phyloP scores from a whole-genome alignment of 2,797 vertebrate genomes.

The Eidolon dupreanum region DNA sequence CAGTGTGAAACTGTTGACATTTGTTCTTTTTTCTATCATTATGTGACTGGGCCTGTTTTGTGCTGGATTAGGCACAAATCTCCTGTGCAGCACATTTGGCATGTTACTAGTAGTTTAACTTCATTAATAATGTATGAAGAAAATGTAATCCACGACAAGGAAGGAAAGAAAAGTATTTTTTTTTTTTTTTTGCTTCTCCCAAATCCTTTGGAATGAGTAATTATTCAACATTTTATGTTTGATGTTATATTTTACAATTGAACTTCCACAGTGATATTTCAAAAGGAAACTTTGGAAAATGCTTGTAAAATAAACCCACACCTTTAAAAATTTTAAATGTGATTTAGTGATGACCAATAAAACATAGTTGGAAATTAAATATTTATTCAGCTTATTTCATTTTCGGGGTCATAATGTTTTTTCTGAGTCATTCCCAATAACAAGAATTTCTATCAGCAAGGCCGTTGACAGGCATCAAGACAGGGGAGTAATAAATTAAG shows the following conservation, averaged over 20 bases:
- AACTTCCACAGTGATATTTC: constrained; percentile 47
- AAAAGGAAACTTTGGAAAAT: constrained; percentile 55
- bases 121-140: constrained; percentile 99
- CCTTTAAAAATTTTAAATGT: constrained; percentile 59
- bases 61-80: constrained; percentile 99
- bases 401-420: constrained; percentile 53
- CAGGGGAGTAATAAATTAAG: constrained; percentile 48
- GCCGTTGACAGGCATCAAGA: constrained; percentile 41
- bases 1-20: constrained; percentile 99
- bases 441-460: constrained; percentile 51
- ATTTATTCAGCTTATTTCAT: constrained; percentile 73
- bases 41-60: constrained; percentile 99
- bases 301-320: background rate
- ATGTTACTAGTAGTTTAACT: constrained; percentile 99
- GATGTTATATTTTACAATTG: constrained; percentile 84
- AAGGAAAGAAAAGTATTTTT: constrained; percentile 87
- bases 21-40: constrained; percentile 99
- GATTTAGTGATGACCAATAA: constrained; percentile 56
- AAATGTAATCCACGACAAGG: constrained; percentile 95
- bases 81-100: constrained; percentile 99
- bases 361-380: constrained; percentile 66
- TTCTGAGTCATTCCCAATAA: constrained; percentile 25
- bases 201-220: constrained; percentile 87
- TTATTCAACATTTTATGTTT: constrained; percentile 87
- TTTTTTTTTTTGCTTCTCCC: constrained; percentile 83